Conservation (phyloP, 1,140 invertebrate genomes). For the Diachasmimorpha longicaudata region DNA sequence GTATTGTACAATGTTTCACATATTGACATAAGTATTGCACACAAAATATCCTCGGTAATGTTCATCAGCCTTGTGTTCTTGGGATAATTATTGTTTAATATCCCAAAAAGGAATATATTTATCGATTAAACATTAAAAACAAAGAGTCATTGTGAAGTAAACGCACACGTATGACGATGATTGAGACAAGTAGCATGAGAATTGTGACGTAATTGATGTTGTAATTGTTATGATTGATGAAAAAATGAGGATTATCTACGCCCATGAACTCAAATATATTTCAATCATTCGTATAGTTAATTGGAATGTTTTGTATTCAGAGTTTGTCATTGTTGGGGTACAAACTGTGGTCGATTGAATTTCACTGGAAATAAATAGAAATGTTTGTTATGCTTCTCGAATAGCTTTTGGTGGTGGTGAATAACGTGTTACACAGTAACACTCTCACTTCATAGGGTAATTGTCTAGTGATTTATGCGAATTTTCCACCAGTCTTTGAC, state of each 20-base stretch:
- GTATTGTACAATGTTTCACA: constrained; percentile 25
- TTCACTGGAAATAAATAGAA: background rate
- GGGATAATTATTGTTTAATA: background rate
- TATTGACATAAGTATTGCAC: background rate
- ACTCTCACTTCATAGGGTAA: background rate
- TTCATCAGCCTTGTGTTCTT: background rate
- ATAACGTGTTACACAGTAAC: constrained; percentile 1
- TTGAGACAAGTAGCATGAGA: background rate
- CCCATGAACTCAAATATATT: background rate
- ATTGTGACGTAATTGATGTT: background rate
- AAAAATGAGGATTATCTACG: background rate
- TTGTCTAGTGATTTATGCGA: too few relatives aligned
- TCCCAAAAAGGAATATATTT: background rate
- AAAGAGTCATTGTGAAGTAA: background rate
- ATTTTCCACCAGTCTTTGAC: too few relatives aligned
- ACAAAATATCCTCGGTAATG: background rate
- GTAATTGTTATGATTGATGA: background rate
- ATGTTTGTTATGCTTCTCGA: background rate
- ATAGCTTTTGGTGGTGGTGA: background rate
- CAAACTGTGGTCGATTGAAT: background rate
- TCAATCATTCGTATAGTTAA: background rate
- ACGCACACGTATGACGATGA: background rate
- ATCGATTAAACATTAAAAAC: background rate
- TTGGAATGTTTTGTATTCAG: background rate
- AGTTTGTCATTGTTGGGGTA: background rate